Percentiles rank a stretch among this genome's conserved stretches.
Evolutionary conservation across 2,888 invertebrate genomes (phyloP).

Genomic region (Cheilosia vulpina): DNA sequence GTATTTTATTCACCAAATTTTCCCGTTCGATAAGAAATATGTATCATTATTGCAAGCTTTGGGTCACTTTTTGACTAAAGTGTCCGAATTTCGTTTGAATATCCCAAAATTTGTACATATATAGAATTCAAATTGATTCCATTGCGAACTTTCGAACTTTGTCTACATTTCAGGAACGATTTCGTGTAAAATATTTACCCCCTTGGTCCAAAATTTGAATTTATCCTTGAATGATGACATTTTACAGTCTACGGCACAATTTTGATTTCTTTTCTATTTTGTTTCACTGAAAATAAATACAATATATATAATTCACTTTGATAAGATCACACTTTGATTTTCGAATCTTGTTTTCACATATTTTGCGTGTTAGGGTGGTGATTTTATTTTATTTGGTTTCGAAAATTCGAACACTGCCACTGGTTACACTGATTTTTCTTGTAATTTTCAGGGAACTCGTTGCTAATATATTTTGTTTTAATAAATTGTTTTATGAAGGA

Average conservation of each 20-base stretch:
- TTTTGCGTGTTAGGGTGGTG: neutral
- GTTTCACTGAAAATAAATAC: slow-evolving; percentile 3
- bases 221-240: slow-evolving; percentile 83
- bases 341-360: slow-evolving; percentile 28
- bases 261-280: neutral
- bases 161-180: no score
- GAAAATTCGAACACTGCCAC: slow-evolving; percentile 21
- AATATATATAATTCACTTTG: neutral
- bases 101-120: no score
- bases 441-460: neutral
- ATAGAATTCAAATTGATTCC: no score
- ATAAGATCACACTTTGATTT: slow-evolving; percentile 22
- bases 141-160: no score
- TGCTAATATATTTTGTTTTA: neutral
- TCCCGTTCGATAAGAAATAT: no score
- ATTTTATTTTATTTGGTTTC: slow-evolving; percentile 6
- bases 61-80: no score
- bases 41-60: no score
- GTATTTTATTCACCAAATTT: no score
- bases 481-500: neutral
- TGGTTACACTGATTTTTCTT: slow-evolving; percentile 1
- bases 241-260: slow-evolving; percentile 1
- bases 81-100: no score
- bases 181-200: slow-evolving; percentile 77
- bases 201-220: slow-evolving; percentile 83